These are phyloP conservation scores for Penaeus indicus DNA, from an alignment of 1,140 invertebrate genomes.

Conservation along the genomic window DNA sequence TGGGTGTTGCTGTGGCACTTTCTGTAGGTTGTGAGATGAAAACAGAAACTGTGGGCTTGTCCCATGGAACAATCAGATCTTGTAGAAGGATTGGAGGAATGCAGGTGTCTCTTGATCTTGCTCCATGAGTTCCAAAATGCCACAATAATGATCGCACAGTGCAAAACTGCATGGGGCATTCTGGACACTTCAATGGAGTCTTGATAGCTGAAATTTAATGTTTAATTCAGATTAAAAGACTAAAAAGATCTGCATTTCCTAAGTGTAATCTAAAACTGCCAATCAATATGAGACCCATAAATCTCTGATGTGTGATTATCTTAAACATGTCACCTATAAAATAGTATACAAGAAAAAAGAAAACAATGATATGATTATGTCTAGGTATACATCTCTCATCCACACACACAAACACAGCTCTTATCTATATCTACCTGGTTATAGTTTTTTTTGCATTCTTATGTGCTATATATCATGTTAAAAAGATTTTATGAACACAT, in stretches of 20 bases:
- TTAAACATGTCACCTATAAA: too few relatives aligned
- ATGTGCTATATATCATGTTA: too few relatives aligned
- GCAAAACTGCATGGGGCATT: slow-evolving; percentile 66
- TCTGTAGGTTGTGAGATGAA: slow-evolving; percentile 49
- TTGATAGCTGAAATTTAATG: slow-evolving; percentile 60
- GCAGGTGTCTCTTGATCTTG: slow-evolving; percentile 38
- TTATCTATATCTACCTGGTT: too few relatives aligned
- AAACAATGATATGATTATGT: too few relatives aligned
- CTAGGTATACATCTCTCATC: too few relatives aligned
- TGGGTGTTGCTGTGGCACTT: neutral
- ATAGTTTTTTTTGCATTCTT: too few relatives aligned
- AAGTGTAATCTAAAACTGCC: neutral
- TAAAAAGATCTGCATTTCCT: neutral
- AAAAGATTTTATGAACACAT: too few relatives aligned
- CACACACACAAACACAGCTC: too few relatives aligned
- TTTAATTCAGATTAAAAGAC: too few relatives aligned
- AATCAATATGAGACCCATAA: too few relatives aligned
- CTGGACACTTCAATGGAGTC: slow-evolving; percentile 65
- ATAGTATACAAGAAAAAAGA: too few relatives aligned
- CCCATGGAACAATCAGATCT: slow-evolving; percentile 57
- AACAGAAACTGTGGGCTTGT: slow-evolving; percentile 44
- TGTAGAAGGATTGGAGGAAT: slow-evolving; percentile 50
- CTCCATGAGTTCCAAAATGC: slow-evolving; percentile 63
- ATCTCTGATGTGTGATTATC: too few relatives aligned
- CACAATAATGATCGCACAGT: slow-evolving; percentile 65